A percentile compares a stretch with the other conserved stretches of the same genome.
phyloP scores from a whole-genome alignment of 1,140 invertebrate genomes.

The Leptopilina boulardi region DNA sequence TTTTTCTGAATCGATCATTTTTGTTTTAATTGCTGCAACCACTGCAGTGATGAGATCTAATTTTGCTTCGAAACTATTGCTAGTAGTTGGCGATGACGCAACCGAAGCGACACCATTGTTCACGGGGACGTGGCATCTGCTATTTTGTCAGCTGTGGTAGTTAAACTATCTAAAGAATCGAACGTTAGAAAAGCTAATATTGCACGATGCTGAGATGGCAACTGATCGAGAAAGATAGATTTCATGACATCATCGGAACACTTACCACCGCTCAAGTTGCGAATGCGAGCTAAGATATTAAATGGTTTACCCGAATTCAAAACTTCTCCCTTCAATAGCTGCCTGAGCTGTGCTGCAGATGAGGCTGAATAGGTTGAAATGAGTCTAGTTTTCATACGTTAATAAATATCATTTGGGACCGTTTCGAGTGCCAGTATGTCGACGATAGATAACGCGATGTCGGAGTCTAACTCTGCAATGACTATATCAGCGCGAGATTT shows the following conservation, averaged over 20 bases:
- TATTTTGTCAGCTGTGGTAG: slow-evolving; percentile 19
- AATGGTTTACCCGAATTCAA: slow-evolving; percentile 60
- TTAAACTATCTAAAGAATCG: slow-evolving; percentile 34
- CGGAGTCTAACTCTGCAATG: background rate
- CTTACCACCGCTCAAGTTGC: no score
- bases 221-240: background rate
- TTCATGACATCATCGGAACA: no score
- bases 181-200: slow-evolving; percentile 27
- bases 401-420: slow-evolving; percentile 41
- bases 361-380: slow-evolving; percentile 50
- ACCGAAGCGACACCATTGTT: background rate
- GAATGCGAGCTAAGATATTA: no score
- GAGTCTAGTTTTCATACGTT: slow-evolving; percentile 57
- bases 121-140: background rate
- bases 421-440: slow-evolving; percentile 43
- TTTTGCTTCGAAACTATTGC: background rate
- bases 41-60: background rate
- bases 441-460: slow-evolving; percentile 28
- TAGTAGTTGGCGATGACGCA: background rate
- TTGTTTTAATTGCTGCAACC: background rate
- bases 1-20: background rate
- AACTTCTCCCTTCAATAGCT: slow-evolving; percentile 59
- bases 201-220: background rate
- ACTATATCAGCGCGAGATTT: no score
- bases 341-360: slow-evolving; percentile 41